Evolutionary conservation across 2,888 invertebrate species (phyloP), one percentile per base, ranked within the genome.

Genomic region (Orchestes rusci): DNA sequence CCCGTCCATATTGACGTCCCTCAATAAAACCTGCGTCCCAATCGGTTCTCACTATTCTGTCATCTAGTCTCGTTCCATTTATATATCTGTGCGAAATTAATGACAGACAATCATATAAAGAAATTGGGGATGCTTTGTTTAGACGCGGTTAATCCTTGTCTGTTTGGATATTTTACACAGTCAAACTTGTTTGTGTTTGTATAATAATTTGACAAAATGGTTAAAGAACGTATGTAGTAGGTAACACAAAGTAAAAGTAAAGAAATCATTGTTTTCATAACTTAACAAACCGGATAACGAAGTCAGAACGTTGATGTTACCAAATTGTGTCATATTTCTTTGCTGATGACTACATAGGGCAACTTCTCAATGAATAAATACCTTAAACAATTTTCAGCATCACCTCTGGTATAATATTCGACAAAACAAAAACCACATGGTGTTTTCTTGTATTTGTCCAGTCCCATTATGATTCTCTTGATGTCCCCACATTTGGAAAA

Each of bases 401-500:
- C 88, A 1, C 59, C 58, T 57, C 89, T 74, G 15, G 69, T 70
- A 61, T 89, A 90, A 69, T 87, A 99, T 74, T 99, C 99, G 2
- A 99, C 84, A 70, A 99, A 99, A 67, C 97, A 99, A 69, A 99
- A 99, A 2, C 99, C 99, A 72, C 99, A 99, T 0, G 99, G 99
- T 1, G 97, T 99, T 69, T 96, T 97, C 62, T 89, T 92, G 65
- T 89, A 91, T 65, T 96, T 92, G 67, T 99, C 97, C 53, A 99
- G 71, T 0, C 99, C 99, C 96, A 99, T 97, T 30, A 99, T 79
- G 32, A 99, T 88, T 57, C 88, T 73, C 53, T 93, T 82, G 27
- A 99, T 84, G 65, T 99, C 97, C 1, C 99, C 99, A 63, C 94
- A 93, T 69, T 88, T 82, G 18, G 89, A 84, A 70, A 99, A 99